Conservation (phyloP, 2,888 invertebrate genomes). For the Zygothrica quintamaculata region DNA sequence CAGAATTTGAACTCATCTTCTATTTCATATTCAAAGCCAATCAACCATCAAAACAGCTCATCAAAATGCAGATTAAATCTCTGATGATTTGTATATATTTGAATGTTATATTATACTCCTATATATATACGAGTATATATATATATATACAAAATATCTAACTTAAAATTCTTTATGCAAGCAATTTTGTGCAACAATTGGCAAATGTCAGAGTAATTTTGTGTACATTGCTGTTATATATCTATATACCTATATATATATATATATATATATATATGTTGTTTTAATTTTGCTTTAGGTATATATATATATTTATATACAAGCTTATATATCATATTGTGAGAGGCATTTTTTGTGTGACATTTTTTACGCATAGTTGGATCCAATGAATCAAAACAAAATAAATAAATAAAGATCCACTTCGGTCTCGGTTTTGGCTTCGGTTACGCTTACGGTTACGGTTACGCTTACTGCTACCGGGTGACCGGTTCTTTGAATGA, state of each 20-base stretch:
- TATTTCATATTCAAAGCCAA: constrained; percentile 10
- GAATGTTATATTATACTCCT: constrained; percentile 9
- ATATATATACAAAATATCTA: constrained; percentile 20
- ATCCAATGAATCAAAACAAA: constrained; percentile 49
- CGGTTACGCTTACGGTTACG: constrained; percentile 12
- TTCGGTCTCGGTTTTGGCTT: constrained; percentile 9
- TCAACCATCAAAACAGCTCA: constrained; percentile 26
- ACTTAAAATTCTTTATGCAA: constrained; percentile 42
- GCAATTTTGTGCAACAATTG: constrained; percentile 55
- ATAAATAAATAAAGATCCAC: constrained; percentile 40
- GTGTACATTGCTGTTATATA: constrained; percentile 6
- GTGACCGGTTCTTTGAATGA: constrained; percentile 57
- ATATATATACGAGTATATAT: constrained; percentile 11
- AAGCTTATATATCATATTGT: constrained; percentile 40
- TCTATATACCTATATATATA: neutral
- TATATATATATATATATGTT: constrained; percentile 7
- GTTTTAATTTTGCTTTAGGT: neutral
- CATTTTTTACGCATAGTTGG: constrained; percentile 53
- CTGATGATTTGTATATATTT: constrained; percentile 21
- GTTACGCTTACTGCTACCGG: constrained; percentile 33
- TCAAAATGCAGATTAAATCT: constrained; percentile 65
- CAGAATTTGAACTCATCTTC: neutral
- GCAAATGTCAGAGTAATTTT: constrained; percentile 37
- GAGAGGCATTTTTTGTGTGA: constrained; percentile 42
- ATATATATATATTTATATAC: neutral